Evolutionary conservation across 2,888 invertebrate species (phyloP), one percentile per base, ranked within the genome.

Genomic region (Ptilodon capucinus): DNA sequence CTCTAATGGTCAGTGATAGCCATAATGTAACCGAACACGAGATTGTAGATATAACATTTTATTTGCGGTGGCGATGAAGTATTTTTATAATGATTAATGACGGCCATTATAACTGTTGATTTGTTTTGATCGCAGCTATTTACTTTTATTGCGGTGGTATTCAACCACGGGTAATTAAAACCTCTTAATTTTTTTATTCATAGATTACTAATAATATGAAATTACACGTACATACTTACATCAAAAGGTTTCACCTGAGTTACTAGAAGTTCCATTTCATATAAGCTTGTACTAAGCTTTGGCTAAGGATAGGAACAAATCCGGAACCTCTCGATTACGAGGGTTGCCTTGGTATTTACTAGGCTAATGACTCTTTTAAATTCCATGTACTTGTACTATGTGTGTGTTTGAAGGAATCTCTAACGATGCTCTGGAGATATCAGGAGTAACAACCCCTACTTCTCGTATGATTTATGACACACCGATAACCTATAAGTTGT

Each of bases 401-500:
- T 32, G 21, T 11, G 11, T 19, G 30, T 47, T 43, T 42, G 39
- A 38, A 21, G 60, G 65, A 67, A 69, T 67, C 59, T 53, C 75
- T 78, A 75, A 81, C 76, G 68, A 67, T 59, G 54, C 73, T 69
- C 74, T 45, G 63, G 81, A 71, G 80, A 77, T 62, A 54, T 39
- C 38, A 55, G 45, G 51, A 51, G 60, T 63, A 74, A 71, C 74
- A 76, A 77, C 79, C 79, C 82, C 76, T 68, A 77, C 79, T 84
- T 74, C 72, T 63, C 55, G 71, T 76, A 77, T 85, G 86, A 88
- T 86, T 89, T 88, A 87, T 74, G 68, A 71, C 64, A 60, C 56
- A 69, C 76, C 72, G 72, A 85, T 84, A 77, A 81, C 75, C 77
- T 83, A 79, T 74, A 74, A 74, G 79, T 72, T 81, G 77, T 82